Conservation (phyloP, 2,113 vertebrate genomes). For the Caranx melampygus region DNA sequence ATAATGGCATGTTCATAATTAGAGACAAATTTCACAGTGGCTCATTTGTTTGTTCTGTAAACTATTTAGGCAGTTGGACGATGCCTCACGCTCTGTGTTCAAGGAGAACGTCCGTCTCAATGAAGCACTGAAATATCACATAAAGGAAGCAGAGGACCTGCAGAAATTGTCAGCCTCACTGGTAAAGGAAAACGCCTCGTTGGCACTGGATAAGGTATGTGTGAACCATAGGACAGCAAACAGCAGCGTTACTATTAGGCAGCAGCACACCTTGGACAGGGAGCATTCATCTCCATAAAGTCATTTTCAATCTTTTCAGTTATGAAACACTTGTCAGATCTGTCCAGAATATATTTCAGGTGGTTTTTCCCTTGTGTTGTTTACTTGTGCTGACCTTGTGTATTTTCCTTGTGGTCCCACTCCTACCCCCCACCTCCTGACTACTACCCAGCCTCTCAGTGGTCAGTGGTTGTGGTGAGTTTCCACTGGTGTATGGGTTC, state of each 20-base stretch:
- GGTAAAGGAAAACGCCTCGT: conserved; percentile 75
- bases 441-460: conserved; percentile 75
- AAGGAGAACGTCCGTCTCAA: conserved; percentile 87
- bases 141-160: conserved; percentile 81
- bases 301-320: conserved; percentile 54
- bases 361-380: conserved; percentile 75
- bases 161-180: conserved; percentile 79
- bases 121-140: conserved; percentile 81
- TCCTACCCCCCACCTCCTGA: conserved; percentile 61
- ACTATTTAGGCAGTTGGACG: conserved; percentile 86
- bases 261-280: conserved; percentile 36
- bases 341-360: conserved; percentile 72
- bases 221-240: conserved; percentile 48
- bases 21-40: not conserved
- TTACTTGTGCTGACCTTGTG: conserved; percentile 80
- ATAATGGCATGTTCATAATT: not conserved
- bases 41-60: conserved; percentile 33
- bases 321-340: conserved; percentile 67
- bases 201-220: conserved; percentile 86
- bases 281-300: conserved; percentile 50
- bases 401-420: conserved; percentile 80
- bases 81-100: conserved; percentile 84
- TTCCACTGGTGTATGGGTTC: conserved; percentile 77
- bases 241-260: conserved; percentile 47
- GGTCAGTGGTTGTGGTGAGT: conserved; percentile 78